Evolutionary conservation across 2,888 invertebrate species (phyloP).

Genomic region (Pseudococcus jackbeardsleyi): DNA sequence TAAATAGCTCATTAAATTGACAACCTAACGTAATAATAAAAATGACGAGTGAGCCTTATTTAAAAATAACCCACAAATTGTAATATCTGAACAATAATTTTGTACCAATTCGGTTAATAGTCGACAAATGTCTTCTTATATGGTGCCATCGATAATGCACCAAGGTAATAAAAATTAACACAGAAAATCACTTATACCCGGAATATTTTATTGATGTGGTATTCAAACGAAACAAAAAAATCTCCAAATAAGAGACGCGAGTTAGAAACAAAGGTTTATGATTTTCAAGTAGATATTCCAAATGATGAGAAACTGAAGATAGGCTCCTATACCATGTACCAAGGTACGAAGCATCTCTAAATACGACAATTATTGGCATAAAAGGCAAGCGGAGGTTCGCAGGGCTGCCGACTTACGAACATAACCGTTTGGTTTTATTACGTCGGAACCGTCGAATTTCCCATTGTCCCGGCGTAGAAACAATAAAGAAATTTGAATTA

Average conservation of each 20-base stretch:
- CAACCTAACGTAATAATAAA: not conserved
- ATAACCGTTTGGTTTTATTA: slow-evolving; percentile 60
- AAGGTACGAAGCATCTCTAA: not conserved
- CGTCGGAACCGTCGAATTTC: not conserved
- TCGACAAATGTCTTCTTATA: not conserved
- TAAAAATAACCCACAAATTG: slow-evolving; percentile 1
- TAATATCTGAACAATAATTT: not conserved
- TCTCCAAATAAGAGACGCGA: not conserved
- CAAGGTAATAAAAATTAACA: not conserved
- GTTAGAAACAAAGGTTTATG: too few relatives aligned
- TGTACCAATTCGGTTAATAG: not conserved
- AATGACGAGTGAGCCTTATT: not conserved
- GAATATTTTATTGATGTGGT: not conserved
- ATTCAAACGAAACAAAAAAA: not conserved
- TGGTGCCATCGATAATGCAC: not conserved
- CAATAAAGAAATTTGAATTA: slow-evolving; percentile 61
- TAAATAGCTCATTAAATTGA: slow-evolving; percentile 10
- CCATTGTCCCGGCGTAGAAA: not conserved
- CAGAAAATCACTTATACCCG: not conserved
- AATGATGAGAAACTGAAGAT: not conserved
- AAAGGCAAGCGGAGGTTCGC: not conserved
- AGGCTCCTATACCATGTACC: not conserved
- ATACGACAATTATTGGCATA: not conserved
- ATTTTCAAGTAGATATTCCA: too few relatives aligned
- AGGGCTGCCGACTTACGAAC: not conserved